Percentiles rank a stretch among this genome's conserved stretches.
Conservation (phyloP, 35 echinoderm and acorn worm species). For the Lytechinus variegatus region DNA sequence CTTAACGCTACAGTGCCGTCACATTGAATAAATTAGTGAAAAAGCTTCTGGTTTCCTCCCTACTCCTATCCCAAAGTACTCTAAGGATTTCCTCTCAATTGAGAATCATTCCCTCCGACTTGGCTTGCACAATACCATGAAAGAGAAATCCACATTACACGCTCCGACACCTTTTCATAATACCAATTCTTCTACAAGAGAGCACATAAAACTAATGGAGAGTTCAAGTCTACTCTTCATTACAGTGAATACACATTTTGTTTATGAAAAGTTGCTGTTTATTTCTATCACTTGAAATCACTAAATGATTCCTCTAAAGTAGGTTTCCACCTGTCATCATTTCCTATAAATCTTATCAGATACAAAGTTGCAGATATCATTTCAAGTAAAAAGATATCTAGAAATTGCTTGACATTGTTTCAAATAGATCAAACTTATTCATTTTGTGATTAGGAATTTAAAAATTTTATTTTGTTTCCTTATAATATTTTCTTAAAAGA, state of each 20-base stretch:
- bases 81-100: not conserved
- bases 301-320: not conserved
- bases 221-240: not conserved
- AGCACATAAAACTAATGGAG: not conserved
- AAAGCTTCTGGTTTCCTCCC: not conserved
- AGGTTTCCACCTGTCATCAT: not conserved
- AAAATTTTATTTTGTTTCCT: too few species aligned
- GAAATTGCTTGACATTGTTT: not conserved
- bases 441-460: too few species aligned
- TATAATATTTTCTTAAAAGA: not conserved
- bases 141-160: conserved; percentile 12
- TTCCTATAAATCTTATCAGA: not conserved
- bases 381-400: not conserved
- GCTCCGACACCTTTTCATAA: not conserved
- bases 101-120: not conserved
- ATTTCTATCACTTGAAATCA: not conserved
- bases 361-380: not conserved
- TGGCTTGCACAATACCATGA: conserved; percentile 17
- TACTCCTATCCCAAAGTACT: not conserved
- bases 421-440: not conserved
- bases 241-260: not conserved
- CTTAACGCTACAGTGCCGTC: not conserved
- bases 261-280: not conserved
- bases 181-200: not conserved
- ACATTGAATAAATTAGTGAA: conserved; percentile 36